These are phyloP conservation scores for Dasysyrphus tricinctus DNA, from an alignment of 2,888 invertebrate species.

Conservation along the genomic window DNA sequence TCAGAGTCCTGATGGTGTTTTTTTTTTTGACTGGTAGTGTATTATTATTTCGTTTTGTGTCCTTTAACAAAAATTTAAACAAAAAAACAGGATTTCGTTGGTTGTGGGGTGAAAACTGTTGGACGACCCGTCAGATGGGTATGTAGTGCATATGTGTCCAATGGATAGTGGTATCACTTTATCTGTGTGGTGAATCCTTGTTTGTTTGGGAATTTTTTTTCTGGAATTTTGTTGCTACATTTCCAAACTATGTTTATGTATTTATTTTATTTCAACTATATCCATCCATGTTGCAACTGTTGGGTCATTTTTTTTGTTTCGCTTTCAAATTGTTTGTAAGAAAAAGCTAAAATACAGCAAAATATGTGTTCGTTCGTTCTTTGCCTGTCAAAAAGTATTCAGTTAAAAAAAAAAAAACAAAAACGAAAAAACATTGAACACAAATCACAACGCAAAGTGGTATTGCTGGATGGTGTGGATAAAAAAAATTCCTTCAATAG, in stretches of 20 bases:
- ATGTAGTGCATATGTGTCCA: constrained; percentile 52
- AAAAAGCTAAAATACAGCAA: constrained; percentile 58
- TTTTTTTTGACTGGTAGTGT: constrained; percentile 32
- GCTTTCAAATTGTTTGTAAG: constrained; percentile 27
- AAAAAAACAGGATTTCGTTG: background rate
- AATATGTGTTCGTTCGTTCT: constrained; percentile 56
- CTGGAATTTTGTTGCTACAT: background rate
- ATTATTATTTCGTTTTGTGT: constrained; percentile 68
- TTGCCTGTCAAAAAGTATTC: constrained; percentile 46
- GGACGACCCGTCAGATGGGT: constrained; percentile 31
- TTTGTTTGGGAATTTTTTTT: constrained; percentile 11
- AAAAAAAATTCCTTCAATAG: constrained; percentile 31
- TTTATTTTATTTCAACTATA: constrained; percentile 26
- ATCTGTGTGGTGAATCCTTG: constrained; percentile 54
- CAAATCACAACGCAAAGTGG: constrained; percentile 46
- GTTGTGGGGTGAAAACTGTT: constrained; percentile 26
- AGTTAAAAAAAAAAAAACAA: background rate
- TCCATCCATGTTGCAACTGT: constrained; percentile 25
- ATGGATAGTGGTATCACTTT: constrained; percentile 66
- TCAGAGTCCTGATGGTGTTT: constrained; percentile 15
- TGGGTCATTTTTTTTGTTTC: background rate
- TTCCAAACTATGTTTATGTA: background rate
- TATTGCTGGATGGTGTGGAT: constrained; percentile 10
- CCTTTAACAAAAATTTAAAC: constrained; percentile 13
- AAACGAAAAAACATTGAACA: background rate